These are phyloP conservation scores for Platysternon megacephalum DNA, from an alignment of 2,113 vertebrate genomes.

Conservation along the genomic window DNA sequence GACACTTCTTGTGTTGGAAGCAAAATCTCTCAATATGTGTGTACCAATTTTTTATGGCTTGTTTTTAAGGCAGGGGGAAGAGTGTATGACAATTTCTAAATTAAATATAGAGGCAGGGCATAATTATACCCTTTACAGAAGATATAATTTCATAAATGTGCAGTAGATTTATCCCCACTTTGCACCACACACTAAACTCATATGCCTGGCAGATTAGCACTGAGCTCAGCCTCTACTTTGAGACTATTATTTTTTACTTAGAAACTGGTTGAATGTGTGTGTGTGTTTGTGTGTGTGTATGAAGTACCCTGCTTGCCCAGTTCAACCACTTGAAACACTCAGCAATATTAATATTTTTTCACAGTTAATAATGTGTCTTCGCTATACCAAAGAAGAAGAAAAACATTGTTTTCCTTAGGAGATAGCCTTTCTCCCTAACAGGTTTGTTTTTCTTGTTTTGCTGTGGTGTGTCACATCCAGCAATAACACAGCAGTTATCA, in stretches of 20 bases:
- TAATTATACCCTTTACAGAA: constrained; percentile 67
- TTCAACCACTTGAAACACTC: constrained; percentile 66
- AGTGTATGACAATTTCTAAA: constrained; percentile 24
- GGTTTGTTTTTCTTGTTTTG: constrained; percentile 61
- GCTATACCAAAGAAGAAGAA: constrained; percentile 41
- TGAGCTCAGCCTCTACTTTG: constrained; percentile 13
- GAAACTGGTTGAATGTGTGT: constrained; percentile 65
- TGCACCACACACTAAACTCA: constrained; percentile 44
- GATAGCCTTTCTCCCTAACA: neutral
- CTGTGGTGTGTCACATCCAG: constrained; percentile 37
- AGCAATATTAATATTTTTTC: constrained; percentile 15
- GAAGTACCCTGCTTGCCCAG: constrained; percentile 56
- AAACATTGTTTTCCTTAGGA: constrained; percentile 18
- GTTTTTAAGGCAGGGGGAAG: neutral
- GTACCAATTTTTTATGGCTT: neutral
- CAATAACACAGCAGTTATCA: constrained; percentile 42
- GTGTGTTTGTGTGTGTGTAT: neutral
- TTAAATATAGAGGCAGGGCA: constrained; percentile 55
- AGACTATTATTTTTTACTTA: constrained; percentile 63
- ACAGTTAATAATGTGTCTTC: constrained; percentile 59
- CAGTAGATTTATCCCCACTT: constrained; percentile 70
- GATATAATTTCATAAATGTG: constrained; percentile 54
- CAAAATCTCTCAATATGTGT: neutral
- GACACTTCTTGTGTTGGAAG: neutral
- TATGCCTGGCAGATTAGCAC: constrained; percentile 63